Evolutionary conservation across 2,888 invertebrate species (phyloP).

Genomic region (Athalia circularis): DNA sequence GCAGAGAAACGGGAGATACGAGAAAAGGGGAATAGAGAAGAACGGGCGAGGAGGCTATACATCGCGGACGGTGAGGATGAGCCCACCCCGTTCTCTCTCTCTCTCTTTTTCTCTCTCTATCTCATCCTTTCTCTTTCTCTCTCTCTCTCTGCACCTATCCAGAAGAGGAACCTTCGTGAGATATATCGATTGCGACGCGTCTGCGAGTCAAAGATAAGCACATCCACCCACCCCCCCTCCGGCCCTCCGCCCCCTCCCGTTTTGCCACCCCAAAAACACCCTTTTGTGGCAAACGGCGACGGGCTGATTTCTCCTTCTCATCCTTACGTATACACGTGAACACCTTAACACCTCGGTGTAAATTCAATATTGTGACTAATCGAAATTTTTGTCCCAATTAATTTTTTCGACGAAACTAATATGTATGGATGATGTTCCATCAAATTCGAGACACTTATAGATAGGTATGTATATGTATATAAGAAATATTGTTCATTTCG

Average conservation of each 20-base stretch:
- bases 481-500: too few relatives aligned
- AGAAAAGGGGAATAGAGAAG: neutral
- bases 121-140: too few relatives aligned
- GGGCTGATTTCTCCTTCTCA: neutral
- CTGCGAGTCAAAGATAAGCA: constrained; percentile 72
- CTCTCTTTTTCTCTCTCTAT: neutral
- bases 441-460: too few relatives aligned
- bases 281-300: constrained; percentile 51
- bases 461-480: too few relatives aligned
- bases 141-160: constrained; percentile 58
- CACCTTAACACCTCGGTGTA: too few relatives aligned
- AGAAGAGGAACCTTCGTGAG: constrained; percentile 66
- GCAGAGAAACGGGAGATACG: too few relatives aligned
- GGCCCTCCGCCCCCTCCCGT: neutral
- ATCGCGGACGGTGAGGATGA: constrained; percentile 43
- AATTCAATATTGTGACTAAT: too few relatives aligned
- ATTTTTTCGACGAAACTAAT: too few relatives aligned
- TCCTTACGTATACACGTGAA: too few relatives aligned
- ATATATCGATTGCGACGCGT: constrained; percentile 74
- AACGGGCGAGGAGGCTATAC: constrained; percentile 17
- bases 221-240: constrained; percentile 63
- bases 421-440: too few relatives aligned
- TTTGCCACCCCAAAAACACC: neutral
- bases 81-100: constrained; percentile 18
- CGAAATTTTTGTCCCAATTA: too few relatives aligned